Base-by-base conservation (phyloP, 2,888 invertebrate genomes). In the Calameuta pallipes region DNA sequence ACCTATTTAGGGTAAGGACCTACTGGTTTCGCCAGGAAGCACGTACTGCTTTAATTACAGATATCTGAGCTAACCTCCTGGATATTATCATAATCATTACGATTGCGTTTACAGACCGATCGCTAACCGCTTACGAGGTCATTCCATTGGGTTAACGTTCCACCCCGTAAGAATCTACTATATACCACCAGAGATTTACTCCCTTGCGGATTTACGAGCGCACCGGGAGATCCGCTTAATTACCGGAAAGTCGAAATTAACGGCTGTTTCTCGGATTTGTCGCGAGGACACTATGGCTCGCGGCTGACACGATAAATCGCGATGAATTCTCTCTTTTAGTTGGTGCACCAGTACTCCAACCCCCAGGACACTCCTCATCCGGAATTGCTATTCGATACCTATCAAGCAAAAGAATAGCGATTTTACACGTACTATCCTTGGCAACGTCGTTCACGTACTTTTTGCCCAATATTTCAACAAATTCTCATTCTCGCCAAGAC, bases 21-120 rank as follows among this genome's bases (percentile, higher is more conserved):
- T 9, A 23, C 23, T 9, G 23, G 56, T 56, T 56, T 56, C 23
- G 6, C 23, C 23, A 23, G 23, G 23, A 13, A 36, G 74, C 74
- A 74, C 36, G 74, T 74, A 74, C 36, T 11, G 36, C 74, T 74
- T 74, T 74, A 74, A 74, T 74, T 74, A 36, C 36, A 74, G 36
- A 35, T 74, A 74, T 15, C 71, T 71, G 71, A 34, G 71, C 71
- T 71, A 71, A 33, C 71, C 34, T 71, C 71, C 13, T 30, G 74
- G 36, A 12, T 36, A 74, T 74, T 36, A 30, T 36, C 74, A 34
- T 35, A 35, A 74, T 74, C 74, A 23, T 74, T 74, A 74, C 34
- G 23, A 74, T 74, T 35, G 74, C 74, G 34, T 74, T 74, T 74
- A 74, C 74, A 11, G n/a, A 74, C 74, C 74, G 37, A 74, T 74